Evolutionary conservation across 1,140 invertebrate genomes (phyloP).

Genomic region (Hydropsyche tenuis): DNA sequence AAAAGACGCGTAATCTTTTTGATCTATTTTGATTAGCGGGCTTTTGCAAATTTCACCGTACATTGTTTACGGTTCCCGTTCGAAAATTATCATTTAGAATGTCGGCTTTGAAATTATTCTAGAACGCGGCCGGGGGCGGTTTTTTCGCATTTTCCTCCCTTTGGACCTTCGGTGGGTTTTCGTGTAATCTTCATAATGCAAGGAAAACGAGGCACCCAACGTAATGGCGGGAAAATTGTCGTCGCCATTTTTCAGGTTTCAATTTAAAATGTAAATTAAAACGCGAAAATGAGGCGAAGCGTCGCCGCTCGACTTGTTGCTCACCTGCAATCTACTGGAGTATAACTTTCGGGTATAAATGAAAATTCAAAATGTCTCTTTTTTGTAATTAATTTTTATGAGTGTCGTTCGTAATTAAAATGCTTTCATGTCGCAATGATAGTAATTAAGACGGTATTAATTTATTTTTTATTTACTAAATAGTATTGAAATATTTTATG

Average conservation of each 20-base stretch:
- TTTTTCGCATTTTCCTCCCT: neutral
- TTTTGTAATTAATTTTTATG: no score
- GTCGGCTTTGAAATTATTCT: constrained; percentile 8
- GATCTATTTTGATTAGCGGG: no score
- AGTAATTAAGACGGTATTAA: no score
- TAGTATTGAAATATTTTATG: no score
- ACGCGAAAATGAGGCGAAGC: constrained; percentile 21
- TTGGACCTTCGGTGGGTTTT: neutral
- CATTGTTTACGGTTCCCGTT: neutral
- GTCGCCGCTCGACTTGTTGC: constrained; percentile 24
- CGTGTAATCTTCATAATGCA: constrained; percentile 30
- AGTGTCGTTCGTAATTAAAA: no score
- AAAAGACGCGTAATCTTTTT: no score
- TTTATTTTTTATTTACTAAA: no score
- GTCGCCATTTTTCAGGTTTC: constrained; percentile 32
- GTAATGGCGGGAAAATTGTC: constrained; percentile 37
- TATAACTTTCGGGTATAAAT: no score
- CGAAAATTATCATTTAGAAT: constrained; percentile 19
- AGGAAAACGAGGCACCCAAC: constrained; percentile 10
- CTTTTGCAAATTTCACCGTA: neutral
- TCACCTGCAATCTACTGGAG: neutral
- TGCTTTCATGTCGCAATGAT: no score
- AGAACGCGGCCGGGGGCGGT: neutral
- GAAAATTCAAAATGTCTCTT: no score
- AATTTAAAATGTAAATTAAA: constrained; percentile 44